Base-by-base conservation (phyloP, 2,888 invertebrate species). In the Pelosia muscerda region DNA sequence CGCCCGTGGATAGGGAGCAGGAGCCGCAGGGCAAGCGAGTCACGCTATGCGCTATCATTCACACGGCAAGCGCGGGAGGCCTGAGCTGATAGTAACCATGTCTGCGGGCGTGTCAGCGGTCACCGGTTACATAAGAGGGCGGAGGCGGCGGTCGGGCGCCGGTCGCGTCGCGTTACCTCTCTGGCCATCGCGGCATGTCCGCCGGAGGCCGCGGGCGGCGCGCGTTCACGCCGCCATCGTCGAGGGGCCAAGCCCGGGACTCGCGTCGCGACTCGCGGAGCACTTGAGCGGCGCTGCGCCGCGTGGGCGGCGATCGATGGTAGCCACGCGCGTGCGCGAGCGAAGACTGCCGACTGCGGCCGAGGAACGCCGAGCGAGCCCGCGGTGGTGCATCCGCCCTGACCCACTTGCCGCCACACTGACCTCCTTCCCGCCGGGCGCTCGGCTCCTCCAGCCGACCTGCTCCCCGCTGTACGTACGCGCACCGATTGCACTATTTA, bases 131-230 rank as follows among this genome's bases (percentile, higher is more conserved):
- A 87, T 89, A 89, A 91, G 87, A 82, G 85, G 83, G 81, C 79
- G 85, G 82, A 81, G 84, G 83, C 82, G 89, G 78, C 85, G 86
- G 73, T 73, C 76, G 84, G 83, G 85, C 89, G 89, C 90, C 89
- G 88, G 88, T 84, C 79, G 68, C 76, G 77, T 76, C 80, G 71
- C 90, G 88, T 93, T 96, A 96, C 96, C 96, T 96, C 96, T 96
- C 96, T 96, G 96, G 96, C 96, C 96, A 96, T 96, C 96, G 96
- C 96, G 96, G 96, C 96, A 96, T 96, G 95, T 95, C 93, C 92
- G 94, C 94, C 94, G 95, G 95, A 95, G 95, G 95, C 94, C 94
- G 95, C 95, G 95, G 92, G 91, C 88, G 90, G 90, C 92, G 93
- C 94, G 92, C 91, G 92, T 89, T 94, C 94, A 94, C 94, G 94